A percentile compares a stretch with the other conserved stretches of the same genome.
Evolutionary conservation across 2,113 vertebrate genomes (phyloP).

Genomic region (Rissa tridactyla): DNA sequence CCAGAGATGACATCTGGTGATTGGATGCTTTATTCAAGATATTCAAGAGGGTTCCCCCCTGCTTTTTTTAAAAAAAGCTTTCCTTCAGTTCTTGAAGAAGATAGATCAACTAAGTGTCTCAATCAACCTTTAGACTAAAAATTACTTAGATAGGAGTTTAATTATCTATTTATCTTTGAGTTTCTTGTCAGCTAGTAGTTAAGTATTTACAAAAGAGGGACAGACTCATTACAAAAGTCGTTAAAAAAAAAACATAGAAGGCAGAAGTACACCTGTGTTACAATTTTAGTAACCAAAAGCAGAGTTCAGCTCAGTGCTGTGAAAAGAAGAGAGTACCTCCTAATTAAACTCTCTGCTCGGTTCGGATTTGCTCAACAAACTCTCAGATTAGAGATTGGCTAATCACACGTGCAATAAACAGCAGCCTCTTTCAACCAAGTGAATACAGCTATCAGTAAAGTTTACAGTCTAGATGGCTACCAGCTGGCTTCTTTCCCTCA

Average conservation of each 20-base stretch:
- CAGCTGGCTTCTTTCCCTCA: background rate
- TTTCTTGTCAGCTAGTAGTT: background rate
- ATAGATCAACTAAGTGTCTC: conserved; percentile 43
- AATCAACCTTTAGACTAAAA: conserved; percentile 19
- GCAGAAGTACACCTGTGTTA: background rate
- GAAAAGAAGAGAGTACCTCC: background rate
- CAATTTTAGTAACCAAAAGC: background rate
- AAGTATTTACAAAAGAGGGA: background rate
- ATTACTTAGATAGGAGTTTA: background rate
- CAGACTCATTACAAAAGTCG: background rate
- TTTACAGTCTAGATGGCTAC: background rate
- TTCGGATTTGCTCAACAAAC: background rate
- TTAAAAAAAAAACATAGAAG: background rate
- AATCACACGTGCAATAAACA: background rate
- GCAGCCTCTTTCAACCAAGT: background rate
- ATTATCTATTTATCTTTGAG: conserved; percentile 34
- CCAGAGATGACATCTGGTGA: conserved; percentile 66
- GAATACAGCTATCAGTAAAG: background rate
- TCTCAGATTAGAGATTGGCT: background rate
- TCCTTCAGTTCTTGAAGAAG: conserved; percentile 40
- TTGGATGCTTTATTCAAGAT: conserved; percentile 49
- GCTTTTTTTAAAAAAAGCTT: background rate
- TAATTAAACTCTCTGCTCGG: background rate
- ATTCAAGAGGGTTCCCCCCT: background rate
- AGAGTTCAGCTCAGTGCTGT: background rate